Evolutionary conservation across 2,113 vertebrate species (phyloP), one percentile per base, ranked within the genome.

Genomic region (Caloenas nicobarica): DNA sequence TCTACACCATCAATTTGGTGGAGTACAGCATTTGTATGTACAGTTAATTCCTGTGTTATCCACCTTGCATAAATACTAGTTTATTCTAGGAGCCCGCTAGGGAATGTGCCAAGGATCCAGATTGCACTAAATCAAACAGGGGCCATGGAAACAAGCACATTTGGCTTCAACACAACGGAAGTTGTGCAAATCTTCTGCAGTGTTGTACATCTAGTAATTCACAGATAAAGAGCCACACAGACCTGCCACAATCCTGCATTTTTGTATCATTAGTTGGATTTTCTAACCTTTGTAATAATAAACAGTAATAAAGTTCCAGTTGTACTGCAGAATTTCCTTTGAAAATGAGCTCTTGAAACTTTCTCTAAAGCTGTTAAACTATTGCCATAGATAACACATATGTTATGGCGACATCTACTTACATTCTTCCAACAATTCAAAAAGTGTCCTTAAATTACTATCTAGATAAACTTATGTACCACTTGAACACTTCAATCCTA

Each of bases 271-370:
- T 62, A 44, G 3, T 23, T 48, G 26, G 23, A 51, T 79, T 94
- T 86, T 68, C 58, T 71, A 60, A 18, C 18, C 44, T 74, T 76
- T 70, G 11, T 21, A 44, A 44, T 34, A n/a, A n/a, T n/a, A 57
- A 76, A 42, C 8, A 64, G 31, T 33, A 83, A 50, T 33, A 23
- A 60, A 78, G 19, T 88, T 91, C 12, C 36, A 71, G 44, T 0
- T 68, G 64, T 50, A 38, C n/a, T 71, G 28, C 9, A 73, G 34
- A 60, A 84, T 51, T 31, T 33, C 10, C 25, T 81, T 82, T 70
- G 23, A 72, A 87, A 97, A 72, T 2, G 29, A 82, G 24, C 36
- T 76, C 57, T 84, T 66, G 54, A 84, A 72, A 82, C 56, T 89
- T 93, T 24, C 70, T 34, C 11, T 34, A 81, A 50, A 34, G 23